Conservation (phyloP, 2,113 vertebrate genomes). For the Fregata magnificens region DNA sequence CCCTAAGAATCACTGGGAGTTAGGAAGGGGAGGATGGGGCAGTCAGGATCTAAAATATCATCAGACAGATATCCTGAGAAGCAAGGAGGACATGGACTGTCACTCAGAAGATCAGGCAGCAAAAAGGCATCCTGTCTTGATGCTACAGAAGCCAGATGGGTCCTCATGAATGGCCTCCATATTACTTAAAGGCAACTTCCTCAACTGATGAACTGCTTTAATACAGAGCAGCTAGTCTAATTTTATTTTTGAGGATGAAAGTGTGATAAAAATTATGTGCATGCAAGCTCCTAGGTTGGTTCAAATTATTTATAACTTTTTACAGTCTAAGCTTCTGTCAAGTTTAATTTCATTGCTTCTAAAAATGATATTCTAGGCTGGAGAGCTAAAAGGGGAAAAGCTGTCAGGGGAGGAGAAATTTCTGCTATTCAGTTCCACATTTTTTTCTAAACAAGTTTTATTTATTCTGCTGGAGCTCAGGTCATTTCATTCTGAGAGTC, state of each 20-base stretch:
- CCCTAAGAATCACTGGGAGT: neutral
- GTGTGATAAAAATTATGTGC: neutral
- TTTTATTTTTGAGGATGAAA: conserved; percentile 19
- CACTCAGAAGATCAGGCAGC: neutral
- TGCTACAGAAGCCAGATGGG: neutral
- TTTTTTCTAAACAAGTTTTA: neutral
- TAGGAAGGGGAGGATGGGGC: neutral
- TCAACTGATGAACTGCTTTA: neutral
- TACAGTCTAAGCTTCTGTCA: conserved; percentile 1
- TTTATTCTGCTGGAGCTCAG: neutral
- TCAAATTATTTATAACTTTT: neutral
- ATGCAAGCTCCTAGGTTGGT: neutral
- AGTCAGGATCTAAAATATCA: neutral
- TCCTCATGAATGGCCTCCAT: neutral
- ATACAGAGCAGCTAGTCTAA: conserved; percentile 3
- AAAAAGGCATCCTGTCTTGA: neutral
- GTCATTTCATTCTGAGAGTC: neutral
- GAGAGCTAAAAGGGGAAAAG: neutral
- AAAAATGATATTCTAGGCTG: neutral
- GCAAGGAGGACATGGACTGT: neutral
- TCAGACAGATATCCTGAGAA: neutral
- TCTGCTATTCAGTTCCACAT: neutral
- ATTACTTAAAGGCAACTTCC: neutral
- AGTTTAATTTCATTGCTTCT: neutral
- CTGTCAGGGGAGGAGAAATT: neutral